A percentile compares a stretch with the other conserved stretches of the same genome.
Evolutionary conservation across 2,888 invertebrate species (phyloP).

Genomic region (Brachypterus glaber): DNA sequence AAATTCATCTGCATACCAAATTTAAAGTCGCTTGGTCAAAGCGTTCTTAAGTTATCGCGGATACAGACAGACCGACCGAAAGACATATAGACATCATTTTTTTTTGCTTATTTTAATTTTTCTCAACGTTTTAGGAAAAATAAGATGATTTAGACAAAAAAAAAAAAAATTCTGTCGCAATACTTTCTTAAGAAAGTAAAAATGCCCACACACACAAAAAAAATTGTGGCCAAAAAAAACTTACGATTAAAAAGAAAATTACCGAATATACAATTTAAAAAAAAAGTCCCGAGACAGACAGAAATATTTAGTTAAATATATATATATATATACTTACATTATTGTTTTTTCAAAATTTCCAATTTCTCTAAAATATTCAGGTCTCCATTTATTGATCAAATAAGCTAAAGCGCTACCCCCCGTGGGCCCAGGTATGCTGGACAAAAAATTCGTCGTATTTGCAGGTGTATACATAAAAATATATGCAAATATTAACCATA

Average conservation of each 20-base stretch:
- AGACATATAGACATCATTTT: no score
- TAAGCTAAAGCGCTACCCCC: conserved; percentile 25
- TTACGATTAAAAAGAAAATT: not conserved
- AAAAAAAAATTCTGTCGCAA: no score
- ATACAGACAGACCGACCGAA: no score
- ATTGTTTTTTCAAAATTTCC: conserved; percentile 22
- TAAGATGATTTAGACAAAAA: no score
- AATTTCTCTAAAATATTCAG: conserved; percentile 13
- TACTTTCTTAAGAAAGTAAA: no score
- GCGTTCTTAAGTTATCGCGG: no score
- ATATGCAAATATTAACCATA: conserved; percentile 23
- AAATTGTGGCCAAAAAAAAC: not conserved
- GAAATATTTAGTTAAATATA: conserved; percentile 5
- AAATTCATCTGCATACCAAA: no score
- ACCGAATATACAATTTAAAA: not conserved
- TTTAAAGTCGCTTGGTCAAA: no score
- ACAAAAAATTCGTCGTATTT: conserved; percentile 21
- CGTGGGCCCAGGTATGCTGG: conserved; percentile 25
- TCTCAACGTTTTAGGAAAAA: no score
- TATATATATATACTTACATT: conserved; percentile 18
- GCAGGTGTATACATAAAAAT: conserved; percentile 23
- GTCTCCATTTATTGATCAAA: conserved; percentile 21
- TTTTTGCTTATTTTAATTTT: no score
- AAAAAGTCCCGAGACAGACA: not conserved
- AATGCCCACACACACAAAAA: no score